Evolutionary conservation across 92 coral and sea anemone genomes (phyloP), one percentile per base, ranked within the genome.

Genomic region (Phymanthus crucifer): DNA sequence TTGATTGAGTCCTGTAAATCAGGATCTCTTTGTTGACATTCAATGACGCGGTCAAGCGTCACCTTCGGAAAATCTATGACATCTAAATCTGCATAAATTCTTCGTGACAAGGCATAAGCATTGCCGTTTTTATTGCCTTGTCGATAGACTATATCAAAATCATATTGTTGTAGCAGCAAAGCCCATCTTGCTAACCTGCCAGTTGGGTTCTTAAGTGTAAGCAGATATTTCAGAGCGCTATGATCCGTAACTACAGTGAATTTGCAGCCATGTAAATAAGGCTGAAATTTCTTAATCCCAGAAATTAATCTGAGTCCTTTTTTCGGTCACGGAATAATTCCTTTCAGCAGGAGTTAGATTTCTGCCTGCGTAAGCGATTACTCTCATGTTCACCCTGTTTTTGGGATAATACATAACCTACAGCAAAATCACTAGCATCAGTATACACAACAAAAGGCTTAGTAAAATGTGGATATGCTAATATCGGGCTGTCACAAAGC

Each of bases 1-100:
- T 32, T 86, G 89, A 10, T 70, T 19, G 80, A 35, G 14, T 83
- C 86, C 0, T 73, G 71, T n/a, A 83, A 80, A 17, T 43, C 75
- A 17, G 86, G 71, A 37, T 83, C 81, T 2, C 45, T 47, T 6
- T 31, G 86, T 32, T 83, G 86, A 1, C 40, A 33, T 0, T 83
- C 57, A 3, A 27, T 7, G 1, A 79, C 38, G 4, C 50, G 82
- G 5, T 64, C 32, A 1, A 50, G 50, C 33, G 61, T 70, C 0
- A 73, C 50, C 6, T 19, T 76, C 0, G 66, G 47, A 14, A n/a
- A 34, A 24, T 75, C 76, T 3, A 71, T 21, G 6, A 26, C 48
- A 16, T 38, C 58, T 1, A 83, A 31, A 27, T 46, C 47, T 21
- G 74, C 82, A 18, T 50, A 23, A 0, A 36, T 16, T 83, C 86